Conservation (phyloP, 2,797 vertebrate genomes). For the Coendou prehensilis region DNA sequence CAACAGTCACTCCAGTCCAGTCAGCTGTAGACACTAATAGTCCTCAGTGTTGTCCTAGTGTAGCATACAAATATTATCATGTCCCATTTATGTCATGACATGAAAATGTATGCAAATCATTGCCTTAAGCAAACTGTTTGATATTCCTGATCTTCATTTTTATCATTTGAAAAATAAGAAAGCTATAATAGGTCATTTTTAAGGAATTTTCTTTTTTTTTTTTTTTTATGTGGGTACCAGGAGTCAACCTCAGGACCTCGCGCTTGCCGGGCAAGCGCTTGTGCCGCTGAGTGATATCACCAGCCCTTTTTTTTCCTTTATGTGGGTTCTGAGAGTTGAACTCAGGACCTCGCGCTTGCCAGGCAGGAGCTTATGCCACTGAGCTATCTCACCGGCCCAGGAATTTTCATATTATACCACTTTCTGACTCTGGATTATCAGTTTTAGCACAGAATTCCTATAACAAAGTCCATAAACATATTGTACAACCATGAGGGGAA, state of each 20-base stretch:
- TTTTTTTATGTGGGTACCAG: too few relatives aligned
- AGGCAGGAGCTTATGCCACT: too few relatives aligned
- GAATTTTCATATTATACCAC: conserved; percentile 2
- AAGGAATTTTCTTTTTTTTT: background rate
- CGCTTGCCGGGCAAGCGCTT: too few relatives aligned
- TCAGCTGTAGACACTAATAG: background rate
- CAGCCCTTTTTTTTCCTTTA: too few relatives aligned
- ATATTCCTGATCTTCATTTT: background rate
- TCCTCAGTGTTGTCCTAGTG: background rate
- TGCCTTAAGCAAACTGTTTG: background rate
- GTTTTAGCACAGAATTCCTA: conserved; percentile 12
- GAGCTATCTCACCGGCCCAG: background rate
- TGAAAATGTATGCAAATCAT: conserved; percentile 1
- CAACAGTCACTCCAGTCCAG: background rate
- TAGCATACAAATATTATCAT: background rate
- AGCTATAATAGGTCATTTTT: background rate
- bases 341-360: too few relatives aligned
- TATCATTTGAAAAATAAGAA: conserved; percentile 38
- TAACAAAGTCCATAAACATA: conserved; percentile 11
- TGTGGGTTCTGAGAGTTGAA: too few relatives aligned
- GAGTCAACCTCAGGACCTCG: too few relatives aligned
- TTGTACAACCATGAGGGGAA: background rate
- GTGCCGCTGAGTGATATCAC: too few relatives aligned
- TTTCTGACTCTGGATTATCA: background rate
- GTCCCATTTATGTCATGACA: background rate